These are phyloP conservation scores for Dendroctonus valens DNA, from an alignment of 1,140 invertebrate genomes.

Conservation along the genomic window DNA sequence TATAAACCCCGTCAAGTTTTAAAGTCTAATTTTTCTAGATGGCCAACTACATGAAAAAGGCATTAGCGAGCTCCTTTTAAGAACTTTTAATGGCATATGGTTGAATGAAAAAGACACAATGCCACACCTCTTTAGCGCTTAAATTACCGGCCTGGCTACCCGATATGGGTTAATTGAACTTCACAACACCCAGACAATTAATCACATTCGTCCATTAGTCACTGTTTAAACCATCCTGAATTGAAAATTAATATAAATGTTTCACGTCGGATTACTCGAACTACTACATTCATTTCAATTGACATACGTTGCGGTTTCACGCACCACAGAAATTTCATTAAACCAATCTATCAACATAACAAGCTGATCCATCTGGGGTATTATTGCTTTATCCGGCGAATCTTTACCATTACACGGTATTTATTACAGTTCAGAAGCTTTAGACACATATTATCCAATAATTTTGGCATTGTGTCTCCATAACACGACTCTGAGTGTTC, in stretches of 20 bases:
- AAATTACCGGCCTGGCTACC: too few relatives aligned
- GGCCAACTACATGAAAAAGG: too few relatives aligned
- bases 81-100: not conserved
- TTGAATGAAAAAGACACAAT: not conserved
- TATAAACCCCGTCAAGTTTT: not conserved
- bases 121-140: not conserved
- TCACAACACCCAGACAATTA: not conserved
- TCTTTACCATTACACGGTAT: too few relatives aligned
- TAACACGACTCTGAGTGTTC: too few relatives aligned
- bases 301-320: not conserved
- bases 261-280: not conserved
- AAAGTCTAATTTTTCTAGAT: too few relatives aligned
- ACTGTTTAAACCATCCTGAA: not conserved
- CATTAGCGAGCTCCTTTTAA: not conserved
- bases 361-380: not conserved
- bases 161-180: too few relatives aligned
- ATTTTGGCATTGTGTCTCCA: too few relatives aligned
- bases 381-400: slow-evolving; percentile 34
- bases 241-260: slow-evolving; percentile 10
- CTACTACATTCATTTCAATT: slow-evolving; percentile 1
- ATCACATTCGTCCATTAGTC: not conserved
- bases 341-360: slow-evolving; percentile 1
- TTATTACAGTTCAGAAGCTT: too few relatives aligned
- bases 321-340: slow-evolving; percentile 10
- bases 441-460: too few relatives aligned